phyloP scores from a whole-genome alignment of 2,797 vertebrate genomes.

The Gallinago stenura region DNA sequence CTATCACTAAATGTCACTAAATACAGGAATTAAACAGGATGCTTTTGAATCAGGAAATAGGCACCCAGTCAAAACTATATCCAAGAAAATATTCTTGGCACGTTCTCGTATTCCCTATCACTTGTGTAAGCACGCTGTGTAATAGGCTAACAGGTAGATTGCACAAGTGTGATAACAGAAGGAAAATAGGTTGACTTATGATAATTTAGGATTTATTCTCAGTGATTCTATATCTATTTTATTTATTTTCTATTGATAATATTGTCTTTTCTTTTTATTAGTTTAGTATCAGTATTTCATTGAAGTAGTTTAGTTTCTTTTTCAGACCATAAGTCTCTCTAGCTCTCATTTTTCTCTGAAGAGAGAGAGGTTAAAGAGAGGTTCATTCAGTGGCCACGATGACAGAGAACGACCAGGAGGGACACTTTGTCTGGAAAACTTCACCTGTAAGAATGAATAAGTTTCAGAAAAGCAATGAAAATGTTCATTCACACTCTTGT shows the following conservation, averaged over 20 bases:
- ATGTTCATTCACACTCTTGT: background rate
- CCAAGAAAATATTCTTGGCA: background rate
- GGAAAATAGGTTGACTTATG: background rate
- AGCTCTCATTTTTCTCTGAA: background rate
- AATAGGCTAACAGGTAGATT: background rate
- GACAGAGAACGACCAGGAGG: background rate
- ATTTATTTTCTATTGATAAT: background rate
- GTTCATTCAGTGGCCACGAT: background rate
- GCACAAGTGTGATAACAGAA: background rate
- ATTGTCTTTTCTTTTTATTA: background rate
- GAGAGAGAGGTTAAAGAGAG: background rate
- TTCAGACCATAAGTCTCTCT: background rate
- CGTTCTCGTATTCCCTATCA: rapidly evolving
- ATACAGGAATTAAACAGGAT: background rate
- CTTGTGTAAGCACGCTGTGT: background rate
- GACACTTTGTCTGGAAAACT: background rate
- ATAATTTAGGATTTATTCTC: background rate
- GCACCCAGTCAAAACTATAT: background rate
- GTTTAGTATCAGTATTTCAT: background rate
- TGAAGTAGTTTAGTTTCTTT: background rate
- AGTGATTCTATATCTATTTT: background rate
- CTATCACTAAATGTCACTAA: background rate
- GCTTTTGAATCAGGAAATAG: background rate
- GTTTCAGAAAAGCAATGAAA: background rate
- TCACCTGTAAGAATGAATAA: background rate